Conservation (phyloP, 2,888 invertebrate genomes). For the Phytoseiulus persimilis region DNA sequence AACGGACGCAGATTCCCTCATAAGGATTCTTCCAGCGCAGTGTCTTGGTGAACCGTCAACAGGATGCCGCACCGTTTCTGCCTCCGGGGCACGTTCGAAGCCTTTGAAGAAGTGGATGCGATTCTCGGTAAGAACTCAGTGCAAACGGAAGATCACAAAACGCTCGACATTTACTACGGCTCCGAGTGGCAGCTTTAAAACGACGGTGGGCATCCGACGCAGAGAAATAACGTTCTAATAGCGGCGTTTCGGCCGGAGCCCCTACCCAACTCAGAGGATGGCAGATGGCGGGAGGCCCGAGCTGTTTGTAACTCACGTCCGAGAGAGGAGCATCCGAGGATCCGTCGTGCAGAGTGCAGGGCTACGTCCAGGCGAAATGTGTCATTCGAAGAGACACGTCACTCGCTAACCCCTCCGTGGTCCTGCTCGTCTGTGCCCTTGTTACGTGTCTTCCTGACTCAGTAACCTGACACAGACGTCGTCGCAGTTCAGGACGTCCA, state of each 20-base stretch:
- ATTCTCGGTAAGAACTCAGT: background rate
- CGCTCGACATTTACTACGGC: background rate
- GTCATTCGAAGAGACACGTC: background rate
- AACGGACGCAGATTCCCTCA: too few species aligned
- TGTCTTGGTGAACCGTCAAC: too few species aligned
- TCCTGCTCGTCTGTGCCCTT: background rate
- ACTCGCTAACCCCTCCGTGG: background rate
- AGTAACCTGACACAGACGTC: background rate
- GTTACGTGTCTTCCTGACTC: background rate
- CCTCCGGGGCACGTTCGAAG: background rate
- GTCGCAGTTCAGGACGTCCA: background rate
- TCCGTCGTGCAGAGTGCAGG: background rate
- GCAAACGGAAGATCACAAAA: background rate
- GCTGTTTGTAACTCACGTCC: background rate
- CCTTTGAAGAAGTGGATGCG: background rate
- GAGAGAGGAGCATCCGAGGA: background rate
- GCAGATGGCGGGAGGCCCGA: too few species aligned
- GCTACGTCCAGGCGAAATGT: background rate
- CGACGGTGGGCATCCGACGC: background rate
- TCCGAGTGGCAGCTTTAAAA: background rate
- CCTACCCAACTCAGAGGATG: too few species aligned
- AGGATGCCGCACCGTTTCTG: too few species aligned
- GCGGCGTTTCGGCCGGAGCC: background rate
- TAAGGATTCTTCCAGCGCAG: too few species aligned
- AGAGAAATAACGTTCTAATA: background rate